Evolutionary conservation across 1,140 invertebrate genomes (phyloP).

Genomic region (Pseudomyrmex sp.): DNA sequence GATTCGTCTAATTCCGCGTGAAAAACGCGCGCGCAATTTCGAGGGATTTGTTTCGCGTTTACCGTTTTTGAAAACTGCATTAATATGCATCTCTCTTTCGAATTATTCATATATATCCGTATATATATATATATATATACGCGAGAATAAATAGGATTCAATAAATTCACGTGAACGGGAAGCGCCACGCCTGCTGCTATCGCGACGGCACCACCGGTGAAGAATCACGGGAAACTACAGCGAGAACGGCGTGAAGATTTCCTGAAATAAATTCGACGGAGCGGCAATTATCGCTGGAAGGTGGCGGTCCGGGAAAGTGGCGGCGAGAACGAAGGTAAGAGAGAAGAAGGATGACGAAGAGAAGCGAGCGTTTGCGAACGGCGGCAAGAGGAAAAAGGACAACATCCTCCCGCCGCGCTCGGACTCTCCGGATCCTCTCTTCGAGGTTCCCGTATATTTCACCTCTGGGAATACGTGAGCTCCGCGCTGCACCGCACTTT

Average conservation of each 20-base stretch:
- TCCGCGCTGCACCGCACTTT: slow-evolving; percentile 38
- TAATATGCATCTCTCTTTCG: background rate
- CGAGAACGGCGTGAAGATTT: slow-evolving; percentile 12
- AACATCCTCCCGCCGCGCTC: slow-evolving; percentile 17
- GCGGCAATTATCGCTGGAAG: slow-evolving; percentile 39
- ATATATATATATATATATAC: too few species aligned
- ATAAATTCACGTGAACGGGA: background rate
- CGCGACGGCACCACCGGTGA: background rate
- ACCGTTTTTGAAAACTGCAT: background rate
- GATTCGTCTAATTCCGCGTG: background rate
- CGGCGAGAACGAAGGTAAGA: background rate
- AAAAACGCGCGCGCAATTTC: background rate
- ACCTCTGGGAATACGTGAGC: slow-evolving; percentile 47
- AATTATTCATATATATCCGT: background rate
- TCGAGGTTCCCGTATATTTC: slow-evolving; percentile 43
- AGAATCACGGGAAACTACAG: background rate
- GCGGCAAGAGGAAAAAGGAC: slow-evolving; percentile 15
- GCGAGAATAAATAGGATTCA: background rate
- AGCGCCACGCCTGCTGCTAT: background rate
- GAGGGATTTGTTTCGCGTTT: background rate
- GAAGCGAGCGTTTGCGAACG: slow-evolving; percentile 33
- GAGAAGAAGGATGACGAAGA: background rate
- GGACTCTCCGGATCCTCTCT: slow-evolving; percentile 3
- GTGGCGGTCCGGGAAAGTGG: background rate
- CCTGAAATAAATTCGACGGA: slow-evolving; percentile 45